Percentiles rank a stretch among this genome's conserved stretches.
phyloP scores from a whole-genome alignment of 1,140 invertebrate species.

The Aphelinus atriplicis region DNA sequence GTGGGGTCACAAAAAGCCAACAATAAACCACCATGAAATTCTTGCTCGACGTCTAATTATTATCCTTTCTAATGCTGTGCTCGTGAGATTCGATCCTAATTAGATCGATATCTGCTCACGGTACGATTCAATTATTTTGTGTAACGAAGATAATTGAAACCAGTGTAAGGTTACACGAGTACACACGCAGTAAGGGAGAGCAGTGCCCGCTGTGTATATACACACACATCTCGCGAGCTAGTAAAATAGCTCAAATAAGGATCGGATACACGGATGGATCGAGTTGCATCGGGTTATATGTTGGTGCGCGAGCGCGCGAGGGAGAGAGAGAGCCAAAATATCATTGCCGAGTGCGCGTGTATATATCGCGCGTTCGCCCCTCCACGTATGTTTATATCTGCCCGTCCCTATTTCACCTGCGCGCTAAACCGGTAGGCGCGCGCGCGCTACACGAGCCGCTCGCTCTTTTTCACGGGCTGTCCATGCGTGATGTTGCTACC shows the following conservation, averaged over 20 bases:
- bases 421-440: not conserved
- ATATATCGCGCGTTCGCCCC: not conserved
- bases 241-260: not conserved
- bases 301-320: not conserved
- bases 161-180: not conserved
- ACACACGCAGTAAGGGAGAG: constrained; percentile 5
- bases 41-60: too few species aligned
- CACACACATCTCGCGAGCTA: not conserved
- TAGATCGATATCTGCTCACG: too few species aligned
- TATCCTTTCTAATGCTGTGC: too few species aligned
- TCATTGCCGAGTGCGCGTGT: constrained; percentile 4
- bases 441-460: too few species aligned
- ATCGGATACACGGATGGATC: constrained; percentile 1
- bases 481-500: not conserved
- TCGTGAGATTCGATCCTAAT: too few species aligned
- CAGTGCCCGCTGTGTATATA: not conserved
- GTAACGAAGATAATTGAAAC: constrained; percentile 27
- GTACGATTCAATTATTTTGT: not conserved
- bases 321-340: not conserved
- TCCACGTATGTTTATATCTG: not conserved
- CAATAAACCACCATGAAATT: too few species aligned
- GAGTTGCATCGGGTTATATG: constrained; percentile 10
- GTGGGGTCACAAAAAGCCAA: too few species aligned
- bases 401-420: not conserved
- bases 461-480: not conserved